Conservation (phyloP, 2,113 vertebrate genomes). For the Seriola rivoliana region DNA sequence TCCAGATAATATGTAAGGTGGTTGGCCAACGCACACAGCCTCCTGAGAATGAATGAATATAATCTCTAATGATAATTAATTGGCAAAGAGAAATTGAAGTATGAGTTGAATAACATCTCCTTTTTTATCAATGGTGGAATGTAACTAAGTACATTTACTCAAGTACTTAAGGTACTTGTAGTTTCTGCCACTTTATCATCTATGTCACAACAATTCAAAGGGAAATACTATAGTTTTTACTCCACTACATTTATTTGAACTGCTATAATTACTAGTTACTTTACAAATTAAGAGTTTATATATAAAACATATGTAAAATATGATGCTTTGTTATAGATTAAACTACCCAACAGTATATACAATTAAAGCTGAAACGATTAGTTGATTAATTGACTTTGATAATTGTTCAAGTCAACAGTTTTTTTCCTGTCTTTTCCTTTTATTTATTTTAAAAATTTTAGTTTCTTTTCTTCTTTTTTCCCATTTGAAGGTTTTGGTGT, state of each 20-base stretch:
- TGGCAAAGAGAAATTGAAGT: background rate
- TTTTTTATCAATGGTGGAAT: background rate
- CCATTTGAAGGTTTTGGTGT: no score
- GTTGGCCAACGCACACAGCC: background rate
- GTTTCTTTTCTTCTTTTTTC: background rate
- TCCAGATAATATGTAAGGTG: background rate
- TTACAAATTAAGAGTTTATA: no score
- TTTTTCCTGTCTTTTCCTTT: no score
- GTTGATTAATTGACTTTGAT: background rate
- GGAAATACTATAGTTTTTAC: no score
- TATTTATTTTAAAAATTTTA: background rate
- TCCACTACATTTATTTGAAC: no score
- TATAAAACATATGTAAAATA: background rate
- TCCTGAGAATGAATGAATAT: conserved; percentile 18
- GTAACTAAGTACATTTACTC: background rate
- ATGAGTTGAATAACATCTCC: background rate
- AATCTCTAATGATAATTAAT: conserved; percentile 12
- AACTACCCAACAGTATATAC: background rate
- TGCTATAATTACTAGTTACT: no score
- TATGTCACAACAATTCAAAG: no score
- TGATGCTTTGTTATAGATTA: background rate
- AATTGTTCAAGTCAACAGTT: no score
- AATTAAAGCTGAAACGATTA: no score
- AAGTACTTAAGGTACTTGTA: no score
- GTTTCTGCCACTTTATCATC: no score